Base-by-base conservation (phyloP, 1,140 invertebrate species). In the Ptiloglossa arizonensis region DNA sequence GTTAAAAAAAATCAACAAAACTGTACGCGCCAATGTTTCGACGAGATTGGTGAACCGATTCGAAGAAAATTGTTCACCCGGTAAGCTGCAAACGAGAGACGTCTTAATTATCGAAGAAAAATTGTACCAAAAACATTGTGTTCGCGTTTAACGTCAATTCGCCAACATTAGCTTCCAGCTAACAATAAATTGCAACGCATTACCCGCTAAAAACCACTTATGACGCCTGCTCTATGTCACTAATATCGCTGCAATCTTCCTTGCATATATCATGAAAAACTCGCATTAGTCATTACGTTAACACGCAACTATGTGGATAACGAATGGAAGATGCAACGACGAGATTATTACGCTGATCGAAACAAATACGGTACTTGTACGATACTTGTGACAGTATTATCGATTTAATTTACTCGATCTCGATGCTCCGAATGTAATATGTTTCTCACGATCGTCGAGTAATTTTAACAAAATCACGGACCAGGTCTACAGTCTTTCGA, bases 201-300 rank as follows among this genome's bases (percentile, higher is more conserved):
- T 78, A 78, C 24, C 38, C 22, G 69, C 56, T 78, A 72, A 71
- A 72, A 75, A 52, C 46, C 62, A 59, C 62, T 75, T 66, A 48
- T 17, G 13, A 59, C 62, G 52, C 41, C 38, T 46, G 27, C 29
- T 54, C 59, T 48, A 17, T 63, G 74, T 62, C 67, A 71, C 54
- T 50, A 72, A 63, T 69, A 63, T 77, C 46, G 24, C 27, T 24
- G 68, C 59, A 63, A 78, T 78, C 56, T 72, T 78, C 68, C 48
- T 71, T 57, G 67, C 75, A 78, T 72, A 63, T 9, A 72, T 78
- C 69, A 72, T 63, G 75, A 60, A 72, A 78, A 78, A 72, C 75
- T 78, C 69, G 29, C 59, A 19, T 70, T 52, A 50, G 32, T 77
- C 56, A 62, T 70, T 70, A 62, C 57, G 32, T 70, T 70, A 77